A percentile compares a stretch with the other conserved stretches of the same genome.
phyloP scores from a whole-genome alignment of 2,113 vertebrate genomes.

The Zootoca vivipara region DNA sequence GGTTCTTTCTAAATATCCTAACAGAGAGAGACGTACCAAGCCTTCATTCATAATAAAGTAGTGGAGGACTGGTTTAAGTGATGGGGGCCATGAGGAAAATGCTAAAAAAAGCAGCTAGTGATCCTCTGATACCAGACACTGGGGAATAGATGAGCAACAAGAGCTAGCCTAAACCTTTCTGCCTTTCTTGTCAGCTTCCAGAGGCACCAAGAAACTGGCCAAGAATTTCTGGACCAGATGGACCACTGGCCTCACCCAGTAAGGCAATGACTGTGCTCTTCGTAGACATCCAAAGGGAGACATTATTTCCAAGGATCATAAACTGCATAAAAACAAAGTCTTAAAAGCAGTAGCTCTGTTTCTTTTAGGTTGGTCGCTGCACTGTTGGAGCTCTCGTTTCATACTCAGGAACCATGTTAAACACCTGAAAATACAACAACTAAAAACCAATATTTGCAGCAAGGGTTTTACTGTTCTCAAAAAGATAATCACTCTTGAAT shows the following conservation, averaged over 20 bases:
- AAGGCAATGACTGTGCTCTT: background rate
- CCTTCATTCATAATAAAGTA: background rate
- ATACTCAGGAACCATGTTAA: background rate
- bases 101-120: background rate
- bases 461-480: conserved; percentile 58
- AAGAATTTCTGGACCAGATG: background rate
- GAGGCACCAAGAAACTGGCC: background rate
- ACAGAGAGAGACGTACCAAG: background rate
- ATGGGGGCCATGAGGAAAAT: background rate
- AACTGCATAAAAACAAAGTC: background rate
- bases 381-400: background rate
- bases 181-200: background rate
- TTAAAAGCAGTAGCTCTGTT: background rate
- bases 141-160: background rate
- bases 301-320: conserved; percentile 14
- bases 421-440: background rate
- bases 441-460: conserved; percentile 38
- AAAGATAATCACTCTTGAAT: conserved; percentile 47
- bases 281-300: background rate
- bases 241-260: background rate
- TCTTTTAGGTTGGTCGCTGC: background rate
- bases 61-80: background rate
- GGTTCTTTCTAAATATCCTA: background rate
- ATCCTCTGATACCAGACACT: background rate
- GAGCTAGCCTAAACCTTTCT: background rate